phyloP scores from a whole-genome alignment of 1,140 invertebrate species.

The Glossosoma conforme region DNA sequence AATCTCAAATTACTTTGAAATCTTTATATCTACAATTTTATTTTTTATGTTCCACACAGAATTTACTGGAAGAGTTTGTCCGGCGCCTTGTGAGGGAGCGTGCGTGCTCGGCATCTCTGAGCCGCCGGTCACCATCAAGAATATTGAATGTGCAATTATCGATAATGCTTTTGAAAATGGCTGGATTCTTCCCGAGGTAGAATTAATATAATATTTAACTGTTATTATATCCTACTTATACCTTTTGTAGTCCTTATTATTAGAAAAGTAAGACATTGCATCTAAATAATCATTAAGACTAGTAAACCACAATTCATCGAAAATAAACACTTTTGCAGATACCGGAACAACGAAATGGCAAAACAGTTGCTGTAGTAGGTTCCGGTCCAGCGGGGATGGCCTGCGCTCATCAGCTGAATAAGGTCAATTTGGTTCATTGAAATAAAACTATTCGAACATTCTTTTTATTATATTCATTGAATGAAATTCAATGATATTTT shows the following conservation, averaged over 20 bases:
- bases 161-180: slow-evolving; percentile 97
- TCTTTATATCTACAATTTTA: not conserved
- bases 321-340: slow-evolving; percentile 27
- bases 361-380: slow-evolving; percentile 88
- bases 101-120: slow-evolving; percentile 96
- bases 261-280: not conserved
- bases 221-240: not conserved
- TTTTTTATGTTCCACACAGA: slow-evolving; percentile 54
- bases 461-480: not conserved
- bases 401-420: slow-evolving; percentile 96
- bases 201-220: not conserved
- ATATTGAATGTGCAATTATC: slow-evolving; percentile 98
- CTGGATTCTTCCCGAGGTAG: slow-evolving; percentile 79
- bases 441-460: slow-evolving; percentile 32
- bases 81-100: slow-evolving; percentile 97
- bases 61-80: slow-evolving; percentile 97
- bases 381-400: slow-evolving; percentile 94
- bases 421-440: no score
- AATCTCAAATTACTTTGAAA: not conserved
- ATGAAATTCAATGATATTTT: not conserved
- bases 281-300: not conserved
- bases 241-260: not conserved
- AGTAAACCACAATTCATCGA: not conserved
- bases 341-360: slow-evolving; percentile 65
- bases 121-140: slow-evolving; percentile 97